Base-by-base conservation (phyloP, 2,797 vertebrate species). In the Oreonectes daqikongensis region DNA sequence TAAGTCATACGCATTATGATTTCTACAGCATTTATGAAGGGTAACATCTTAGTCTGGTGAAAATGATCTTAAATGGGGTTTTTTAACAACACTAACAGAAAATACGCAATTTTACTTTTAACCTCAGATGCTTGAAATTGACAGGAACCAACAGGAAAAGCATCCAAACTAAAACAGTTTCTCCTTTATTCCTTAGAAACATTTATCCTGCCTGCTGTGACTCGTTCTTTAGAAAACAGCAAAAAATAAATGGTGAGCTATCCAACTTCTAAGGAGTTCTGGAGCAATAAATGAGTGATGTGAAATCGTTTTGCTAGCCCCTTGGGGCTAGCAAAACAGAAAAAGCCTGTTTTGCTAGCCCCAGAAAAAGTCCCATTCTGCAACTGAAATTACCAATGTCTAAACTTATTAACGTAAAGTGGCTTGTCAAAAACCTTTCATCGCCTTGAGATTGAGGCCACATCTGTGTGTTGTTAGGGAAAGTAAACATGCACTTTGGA, bases 201-300 rank as follows among this genome's bases (percentile, higher is more conserved):
- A 66, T 18, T 42, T 32, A 2, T n/a, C 18, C 18, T 53, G 48
- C 61, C 35, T 74, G 32, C 52, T 66, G 32, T 59, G 12, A 70
- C 11, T 53, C 52, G 66, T 67, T 35, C 30, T 78, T 59, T 48
- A 46, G 2, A 70, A 68, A 24, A 52, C 11, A 6, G 81, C 61
- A 72, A 81, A 82, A 24, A 83, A 82, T 76, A 72, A 57, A 20
- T 81, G 76, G 76, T 61, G 0, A 79, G 76, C 64, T 75, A 83
- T 75, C 79, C 61, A 60, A 77, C 79, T 77, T 83, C 69, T n/a
- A 4, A 74, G 70, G 69, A 81, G 63, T 79, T 44, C n/a, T 82
- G 68, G 81, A 73, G 70, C 68, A 72, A 85, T 81, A 78, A 85
- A 84, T 77, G 78, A 78, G 32, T 77, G 48, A 79, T 64, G 64